Evolutionary conservation across 1,140 invertebrate species (phyloP).

Genomic region (Pararge aegeria): DNA sequence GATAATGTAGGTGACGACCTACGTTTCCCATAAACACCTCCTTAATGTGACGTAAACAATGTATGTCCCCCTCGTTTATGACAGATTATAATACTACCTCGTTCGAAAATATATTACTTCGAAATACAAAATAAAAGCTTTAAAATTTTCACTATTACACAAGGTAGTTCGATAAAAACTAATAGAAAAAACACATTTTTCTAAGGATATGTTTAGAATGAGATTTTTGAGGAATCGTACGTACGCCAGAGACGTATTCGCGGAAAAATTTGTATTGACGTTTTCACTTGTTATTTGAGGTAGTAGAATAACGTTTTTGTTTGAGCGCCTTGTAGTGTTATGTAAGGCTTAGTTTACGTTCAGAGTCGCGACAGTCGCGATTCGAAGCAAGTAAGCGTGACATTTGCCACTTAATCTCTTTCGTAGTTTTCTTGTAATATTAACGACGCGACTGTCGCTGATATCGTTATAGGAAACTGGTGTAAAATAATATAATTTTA

Average conservation of each 20-base stretch:
- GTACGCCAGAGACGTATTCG: conserved; percentile 6
- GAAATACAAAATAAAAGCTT: conserved; percentile 13
- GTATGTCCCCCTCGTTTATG: neutral
- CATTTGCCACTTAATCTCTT: no score
- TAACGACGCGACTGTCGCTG: no score
- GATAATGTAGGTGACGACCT: no score
- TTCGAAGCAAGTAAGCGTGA: no score
- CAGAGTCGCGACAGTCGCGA: neutral
- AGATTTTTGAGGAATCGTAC: conserved; percentile 16
- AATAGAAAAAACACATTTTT: conserved; percentile 20
- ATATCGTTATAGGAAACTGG: no score
- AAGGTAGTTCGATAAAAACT: conserved; percentile 13
- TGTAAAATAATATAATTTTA: no score
- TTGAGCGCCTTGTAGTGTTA: conserved; percentile 16
- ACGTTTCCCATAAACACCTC: no score
- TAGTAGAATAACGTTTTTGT: conserved; percentile 28
- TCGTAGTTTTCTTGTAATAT: no score
- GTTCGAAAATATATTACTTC: neutral
- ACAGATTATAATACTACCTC: conserved; percentile 31
- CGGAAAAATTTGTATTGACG: neutral
- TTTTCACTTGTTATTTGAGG: conserved; percentile 18
- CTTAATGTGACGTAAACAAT: neutral
- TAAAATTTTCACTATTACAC: conserved; percentile 18
- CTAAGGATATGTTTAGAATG: conserved; percentile 26
- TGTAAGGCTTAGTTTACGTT: neutral